Base-by-base conservation (phyloP, 2,888 invertebrate species). In the Heliconius erato region DNA sequence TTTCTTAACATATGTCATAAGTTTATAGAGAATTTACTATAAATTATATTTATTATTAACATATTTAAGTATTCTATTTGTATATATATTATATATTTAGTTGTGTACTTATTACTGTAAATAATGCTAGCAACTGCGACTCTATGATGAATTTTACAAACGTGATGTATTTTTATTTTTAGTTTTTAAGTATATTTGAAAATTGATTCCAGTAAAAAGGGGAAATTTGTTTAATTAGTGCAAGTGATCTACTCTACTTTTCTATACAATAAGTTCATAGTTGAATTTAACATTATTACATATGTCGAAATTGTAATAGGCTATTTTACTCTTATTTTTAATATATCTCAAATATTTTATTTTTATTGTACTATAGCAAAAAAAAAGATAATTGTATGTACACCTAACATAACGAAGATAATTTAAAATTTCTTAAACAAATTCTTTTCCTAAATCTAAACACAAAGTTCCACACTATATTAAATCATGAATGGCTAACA, bases 81-180 rank as follows among this genome's bases (percentile, higher is more conserved):
- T 67, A 69, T 80, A 79, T 44, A 84, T 76, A 71, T 71, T 79
- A 80, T 44, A 84, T 76, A 71, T 40, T 44, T 71, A 84, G 65
- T 68, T 82, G 59, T 82, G 84, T 84, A 85, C 84, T 85, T 85
- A 85, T 80, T 80, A 79, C 77, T 83, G 76, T 84, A 79, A 79
- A 84, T 82, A 84, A 49, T 71, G 26, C 74, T 81, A 71, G 23
- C 82, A 83, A 82, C 83, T 79, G 83, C 9, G 28, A 19, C 11
- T 78, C 78, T 83, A 79, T 69, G 74, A 84, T 84, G 80, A 83
- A 84, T 82, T 84, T 83, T 84, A 83, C 78, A 71, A 74, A 79
- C 68, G 65, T 78, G 76, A 79, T 77, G 44, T 49, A 49, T 49
- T 49, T 49, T 72, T 19, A 59, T 63, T 28, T 71, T 49, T 74